Evolutionary conservation across 2,797 vertebrate genomes (phyloP), one percentile per base, ranked within the genome.

Genomic region (Enteromius mattozi): DNA sequence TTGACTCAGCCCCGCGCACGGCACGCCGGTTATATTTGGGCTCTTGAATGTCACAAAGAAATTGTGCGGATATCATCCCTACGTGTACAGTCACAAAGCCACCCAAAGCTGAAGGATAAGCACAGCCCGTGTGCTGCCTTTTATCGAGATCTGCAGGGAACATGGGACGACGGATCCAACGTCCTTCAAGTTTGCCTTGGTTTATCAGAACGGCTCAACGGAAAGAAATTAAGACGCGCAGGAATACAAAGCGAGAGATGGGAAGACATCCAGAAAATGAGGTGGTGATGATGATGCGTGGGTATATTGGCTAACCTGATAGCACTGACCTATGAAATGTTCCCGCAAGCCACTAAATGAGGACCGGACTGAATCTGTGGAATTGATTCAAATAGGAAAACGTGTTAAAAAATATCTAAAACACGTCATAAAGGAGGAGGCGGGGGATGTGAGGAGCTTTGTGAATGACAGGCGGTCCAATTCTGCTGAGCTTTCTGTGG

Each of bases 41-140:
- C 66, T 71, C 71, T 72, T 56, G 82, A 77, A 70, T 81, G 86
- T 84, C 86, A 87, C 71, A 13, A 35, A 63, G 72, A 81, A 84
- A 76, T 61, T 30, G 80, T 42, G 61, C 33, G 14, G 76, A 80
- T 83, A 45, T 86, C 81, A 86, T 78, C 68, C 77, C 68, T 74
- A 30, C 68, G 27, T 47, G 59, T 85, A 72, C 49, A 63, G 75
- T 40, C 56, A 70, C 40, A 87, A 81, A 87, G 49, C 72, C n/a
- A 45, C 49, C 56, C 49, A 79, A 87, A 81, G 75, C 45, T 77
- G 51, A 37, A n/a, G 72, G 77, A 24, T 47, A 42, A 49, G 65
- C 80, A 82, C 0, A 66, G 75, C 14, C 47, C 27, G 49, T 56
- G 16, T 56, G 56, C 66, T 33, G 80, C 69, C 45, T 65, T 66